Percentiles rank a stretch among this genome's conserved stretches.
Conservation (phyloP, 2,888 invertebrate species). For the Protodeltote pygarga region DNA sequence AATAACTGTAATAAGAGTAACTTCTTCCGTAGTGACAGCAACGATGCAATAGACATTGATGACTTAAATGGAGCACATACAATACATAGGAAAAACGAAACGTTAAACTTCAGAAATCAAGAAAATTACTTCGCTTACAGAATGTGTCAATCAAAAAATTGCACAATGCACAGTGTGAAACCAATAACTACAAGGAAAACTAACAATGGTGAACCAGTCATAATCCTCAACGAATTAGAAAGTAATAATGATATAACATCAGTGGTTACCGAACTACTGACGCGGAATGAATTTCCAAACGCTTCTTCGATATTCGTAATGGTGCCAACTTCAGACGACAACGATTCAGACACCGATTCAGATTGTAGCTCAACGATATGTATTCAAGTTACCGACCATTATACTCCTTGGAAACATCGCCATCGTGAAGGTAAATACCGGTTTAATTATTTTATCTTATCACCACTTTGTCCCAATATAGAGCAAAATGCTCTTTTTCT, state of each 20-base stretch:
- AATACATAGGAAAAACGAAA: not conserved
- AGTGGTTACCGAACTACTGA: conserved; percentile 53
- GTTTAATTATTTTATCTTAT: not conserved
- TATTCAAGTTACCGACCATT: conserved; percentile 14
- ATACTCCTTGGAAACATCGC: not conserved
- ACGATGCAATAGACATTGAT: not conserved
- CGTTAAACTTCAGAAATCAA: not conserved
- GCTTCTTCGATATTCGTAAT: conserved; percentile 61
- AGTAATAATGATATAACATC: conserved; percentile 45
- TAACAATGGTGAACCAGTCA: conserved; percentile 32
- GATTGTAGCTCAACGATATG: conserved; percentile 16
- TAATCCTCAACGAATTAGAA: conserved; percentile 50
- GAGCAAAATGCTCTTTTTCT: no score
- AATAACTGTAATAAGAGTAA: not conserved
- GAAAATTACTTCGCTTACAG: conserved; percentile 31
- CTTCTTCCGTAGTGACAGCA: conserved; percentile 7
- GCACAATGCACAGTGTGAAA: not conserved
- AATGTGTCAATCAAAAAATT: conserved; percentile 26
- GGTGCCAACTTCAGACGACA: conserved; percentile 55
- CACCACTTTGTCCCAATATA: not conserved
- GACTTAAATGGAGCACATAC: not conserved
- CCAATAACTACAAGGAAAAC: conserved; percentile 4
- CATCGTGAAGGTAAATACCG: not conserved
- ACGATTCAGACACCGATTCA: conserved; percentile 20
- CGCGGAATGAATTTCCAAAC: conserved; percentile 40